Percentiles rank a stretch among this genome's conserved stretches.
phyloP scores from a whole-genome alignment of 2,888 invertebrate genomes.

The Polydrusus tereticollis region DNA sequence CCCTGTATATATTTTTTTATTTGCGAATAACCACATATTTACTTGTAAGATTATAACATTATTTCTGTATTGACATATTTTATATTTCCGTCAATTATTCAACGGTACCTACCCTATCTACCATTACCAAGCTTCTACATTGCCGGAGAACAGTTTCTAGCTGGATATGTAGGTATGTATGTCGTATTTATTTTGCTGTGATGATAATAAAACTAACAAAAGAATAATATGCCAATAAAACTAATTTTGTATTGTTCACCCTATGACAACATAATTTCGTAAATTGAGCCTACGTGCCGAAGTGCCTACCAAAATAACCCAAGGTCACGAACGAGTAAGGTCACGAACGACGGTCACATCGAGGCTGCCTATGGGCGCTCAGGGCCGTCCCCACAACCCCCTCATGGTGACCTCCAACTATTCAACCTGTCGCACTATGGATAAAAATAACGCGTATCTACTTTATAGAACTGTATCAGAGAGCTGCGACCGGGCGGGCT shows the following conservation, averaged over 20 bases:
- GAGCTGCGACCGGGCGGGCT: no score
- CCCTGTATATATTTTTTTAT: no score
- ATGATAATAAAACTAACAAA: not conserved
- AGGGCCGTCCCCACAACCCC: constrained; percentile 6
- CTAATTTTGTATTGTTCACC: not conserved
- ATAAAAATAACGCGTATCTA: constrained; percentile 14
- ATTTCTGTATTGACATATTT: no score
- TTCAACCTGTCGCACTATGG: constrained; percentile 14
- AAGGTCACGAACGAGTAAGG: constrained; percentile 39
- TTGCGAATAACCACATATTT: no score
- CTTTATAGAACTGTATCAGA: not conserved
- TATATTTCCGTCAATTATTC: no score
- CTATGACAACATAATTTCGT: not conserved
- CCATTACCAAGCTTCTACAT: no score
- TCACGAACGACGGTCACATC: constrained; percentile 33
- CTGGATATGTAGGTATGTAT: no score
- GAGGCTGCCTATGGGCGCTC: constrained; percentile 26
- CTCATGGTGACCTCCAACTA: constrained; percentile 8
- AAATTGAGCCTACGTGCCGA: constrained; percentile 31
- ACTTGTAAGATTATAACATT: no score
- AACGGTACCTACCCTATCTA: no score
- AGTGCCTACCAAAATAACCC: constrained; percentile 34
- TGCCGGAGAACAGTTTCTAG: no score
- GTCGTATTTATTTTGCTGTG: not conserved
- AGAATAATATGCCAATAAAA: not conserved